Conservation (phyloP, 2,113 vertebrate species). For the Pleuronectes platessa region DNA sequence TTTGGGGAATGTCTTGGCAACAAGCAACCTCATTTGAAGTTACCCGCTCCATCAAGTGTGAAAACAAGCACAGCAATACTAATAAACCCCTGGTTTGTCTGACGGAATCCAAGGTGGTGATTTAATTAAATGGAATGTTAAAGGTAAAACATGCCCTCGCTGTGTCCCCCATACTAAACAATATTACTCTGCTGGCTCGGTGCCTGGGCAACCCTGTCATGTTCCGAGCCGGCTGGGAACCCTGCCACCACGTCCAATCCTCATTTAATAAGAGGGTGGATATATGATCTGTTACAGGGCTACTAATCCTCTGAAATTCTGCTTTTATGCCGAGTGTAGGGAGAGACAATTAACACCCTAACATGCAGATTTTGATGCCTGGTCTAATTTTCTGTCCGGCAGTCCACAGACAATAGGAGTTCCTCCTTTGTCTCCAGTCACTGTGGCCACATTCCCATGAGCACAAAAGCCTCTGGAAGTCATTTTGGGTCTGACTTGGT, state of each 20-base stretch:
- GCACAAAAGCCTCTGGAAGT: slow-evolving; percentile 65
- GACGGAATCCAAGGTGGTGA: slow-evolving; percentile 49
- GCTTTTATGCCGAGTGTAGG: slow-evolving; percentile 52
- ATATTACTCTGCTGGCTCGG: slow-evolving; percentile 72
- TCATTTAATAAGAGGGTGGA: slow-evolving; percentile 71
- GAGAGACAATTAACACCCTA: slow-evolving; percentile 65
- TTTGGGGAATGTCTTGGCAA: slow-evolving; percentile 47
- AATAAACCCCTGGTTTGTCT: slow-evolving; percentile 51
- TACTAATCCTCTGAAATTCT: slow-evolving; percentile 74
- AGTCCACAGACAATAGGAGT: slow-evolving; percentile 49
- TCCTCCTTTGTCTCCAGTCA: slow-evolving; percentile 43
- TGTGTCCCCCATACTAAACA: slow-evolving; percentile 56
- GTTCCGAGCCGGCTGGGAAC: slow-evolving; percentile 69
- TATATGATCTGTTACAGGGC: slow-evolving; percentile 70
- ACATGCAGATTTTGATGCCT: slow-evolving; percentile 56
- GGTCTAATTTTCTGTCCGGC: slow-evolving; percentile 63
- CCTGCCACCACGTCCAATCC: slow-evolving; percentile 67
- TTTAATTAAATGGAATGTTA: slow-evolving; percentile 72
- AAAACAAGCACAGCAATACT: slow-evolving; percentile 48
- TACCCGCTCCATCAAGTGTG: slow-evolving; percentile 52
- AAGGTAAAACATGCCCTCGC: slow-evolving; percentile 68
- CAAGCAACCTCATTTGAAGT: slow-evolving; percentile 49
- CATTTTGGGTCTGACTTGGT: slow-evolving; percentile 56
- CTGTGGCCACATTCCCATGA: slow-evolving; percentile 48
- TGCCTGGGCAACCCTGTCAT: slow-evolving; percentile 58